Percentiles rank a stretch among this genome's conserved stretches.
Evolutionary conservation across 2,888 invertebrate genomes (phyloP).

Genomic region (Polia nebulosa): DNA sequence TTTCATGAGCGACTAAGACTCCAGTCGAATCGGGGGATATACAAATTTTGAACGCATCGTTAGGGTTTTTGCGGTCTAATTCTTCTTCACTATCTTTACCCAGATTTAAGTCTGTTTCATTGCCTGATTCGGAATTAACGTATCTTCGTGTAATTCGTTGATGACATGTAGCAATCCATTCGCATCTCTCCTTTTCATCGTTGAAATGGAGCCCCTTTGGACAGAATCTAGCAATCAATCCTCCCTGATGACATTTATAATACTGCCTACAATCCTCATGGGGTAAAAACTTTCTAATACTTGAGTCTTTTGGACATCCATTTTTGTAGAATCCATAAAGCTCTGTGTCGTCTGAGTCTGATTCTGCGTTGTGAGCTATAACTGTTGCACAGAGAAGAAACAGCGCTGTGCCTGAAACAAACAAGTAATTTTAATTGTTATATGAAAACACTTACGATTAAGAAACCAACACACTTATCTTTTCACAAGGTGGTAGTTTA

Average conservation of each 20-base stretch:
- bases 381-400: slow-evolving; percentile 38
- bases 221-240: slow-evolving; percentile 26
- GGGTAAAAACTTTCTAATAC: slow-evolving; percentile 29
- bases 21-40: slow-evolving; percentile 65
- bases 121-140: neutral
- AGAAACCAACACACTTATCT: slow-evolving; percentile 35
- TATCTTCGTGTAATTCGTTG: neutral
- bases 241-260: slow-evolving; percentile 67
- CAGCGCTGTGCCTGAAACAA: slow-evolving; percentile 54
- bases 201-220: slow-evolving; percentile 18
- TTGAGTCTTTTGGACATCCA: slow-evolving; percentile 48
- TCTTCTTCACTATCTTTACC: neutral
- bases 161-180: slow-evolving; percentile 60
- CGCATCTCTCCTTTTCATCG: slow-evolving; percentile 59
- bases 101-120: neutral
- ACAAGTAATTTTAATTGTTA: slow-evolving; percentile 6
- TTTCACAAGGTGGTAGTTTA: neutral
- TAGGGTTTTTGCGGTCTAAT: slow-evolving; percentile 62
- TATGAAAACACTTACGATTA: neutral
- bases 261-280: slow-evolving; percentile 70
- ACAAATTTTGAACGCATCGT: slow-evolving; percentile 68
- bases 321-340: slow-evolving; percentile 15
- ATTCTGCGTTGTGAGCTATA: slow-evolving; percentile 25
- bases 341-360: neutral
- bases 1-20: slow-evolving; percentile 69